A percentile compares a stretch with the other conserved stretches of the same genome.
phyloP scores from a whole-genome alignment of 2,113 vertebrate species.

The Pionites leucogaster region DNA sequence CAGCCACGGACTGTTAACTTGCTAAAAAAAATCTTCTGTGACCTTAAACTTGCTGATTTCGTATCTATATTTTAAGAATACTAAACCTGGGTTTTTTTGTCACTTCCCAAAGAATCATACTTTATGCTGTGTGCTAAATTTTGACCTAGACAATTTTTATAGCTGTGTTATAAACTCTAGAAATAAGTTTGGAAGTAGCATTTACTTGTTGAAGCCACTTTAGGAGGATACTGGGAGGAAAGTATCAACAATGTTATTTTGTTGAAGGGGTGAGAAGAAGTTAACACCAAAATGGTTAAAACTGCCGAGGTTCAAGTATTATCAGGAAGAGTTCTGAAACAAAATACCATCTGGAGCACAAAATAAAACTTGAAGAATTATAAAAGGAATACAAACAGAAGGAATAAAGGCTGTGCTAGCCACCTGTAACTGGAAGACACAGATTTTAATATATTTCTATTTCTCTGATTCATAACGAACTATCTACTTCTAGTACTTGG shows the following conservation, averaged over 20 bases:
- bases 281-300: background rate
- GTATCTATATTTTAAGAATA: background rate
- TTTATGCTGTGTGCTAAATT: background rate
- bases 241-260: background rate
- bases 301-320: background rate
- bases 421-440: background rate
- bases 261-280: background rate
- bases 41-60: background rate
- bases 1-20: background rate
- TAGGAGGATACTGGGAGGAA: background rate
- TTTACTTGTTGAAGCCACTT: background rate
- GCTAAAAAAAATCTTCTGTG: background rate
- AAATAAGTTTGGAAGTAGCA: background rate
- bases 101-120: background rate
- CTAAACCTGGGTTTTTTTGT: background rate
- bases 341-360: background rate
- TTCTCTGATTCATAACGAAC: background rate
- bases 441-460: background rate
- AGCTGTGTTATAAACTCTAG: background rate
- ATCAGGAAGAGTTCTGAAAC: background rate
- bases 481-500: background rate
- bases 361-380: background rate
- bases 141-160: constrained; percentile 4
- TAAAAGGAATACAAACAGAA: background rate
- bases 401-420: background rate